A percentile compares a stretch with the other conserved stretches of the same genome.
These are phyloP conservation scores for Oligia latruncula DNA, from an alignment of 2,888 invertebrate species.

Conservation along the genomic window DNA sequence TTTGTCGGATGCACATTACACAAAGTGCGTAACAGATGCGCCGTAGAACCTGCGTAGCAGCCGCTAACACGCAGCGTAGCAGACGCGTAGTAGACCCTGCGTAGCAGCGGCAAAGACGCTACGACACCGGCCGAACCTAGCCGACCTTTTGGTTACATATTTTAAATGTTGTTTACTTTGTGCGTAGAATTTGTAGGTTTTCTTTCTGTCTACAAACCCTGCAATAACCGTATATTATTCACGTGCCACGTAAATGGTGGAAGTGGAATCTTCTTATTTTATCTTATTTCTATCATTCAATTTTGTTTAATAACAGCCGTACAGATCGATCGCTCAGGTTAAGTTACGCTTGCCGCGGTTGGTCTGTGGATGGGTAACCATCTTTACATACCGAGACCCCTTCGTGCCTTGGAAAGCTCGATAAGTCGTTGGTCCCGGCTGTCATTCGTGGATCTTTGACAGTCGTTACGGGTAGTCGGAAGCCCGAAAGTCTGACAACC, in stretches of 20 bases:
- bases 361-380: too few relatives aligned
- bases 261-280: neutral
- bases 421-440: too few relatives aligned
- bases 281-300: neutral
- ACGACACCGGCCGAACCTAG: neutral
- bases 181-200: neutral
- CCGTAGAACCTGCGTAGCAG: neutral
- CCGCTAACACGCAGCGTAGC: neutral
- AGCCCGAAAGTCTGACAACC: too few relatives aligned
- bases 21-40: neutral
- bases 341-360: too few relatives aligned
- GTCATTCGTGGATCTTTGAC: too few relatives aligned
- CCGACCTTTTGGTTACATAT: neutral
- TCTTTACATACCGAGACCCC: too few relatives aligned
- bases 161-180: neutral
- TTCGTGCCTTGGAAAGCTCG: too few relatives aligned
- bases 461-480: too few relatives aligned
- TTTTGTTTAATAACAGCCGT: too few relatives aligned
- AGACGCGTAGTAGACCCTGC: neutral
- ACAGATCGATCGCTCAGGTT: too few relatives aligned
- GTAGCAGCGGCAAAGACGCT: neutral
- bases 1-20: neutral
- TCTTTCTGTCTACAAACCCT: neutral
- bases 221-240: too few relatives aligned
- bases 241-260: too few relatives aligned